Conservation (phyloP, 2,113 vertebrate species). For the Porphyrio hochstetteri region DNA sequence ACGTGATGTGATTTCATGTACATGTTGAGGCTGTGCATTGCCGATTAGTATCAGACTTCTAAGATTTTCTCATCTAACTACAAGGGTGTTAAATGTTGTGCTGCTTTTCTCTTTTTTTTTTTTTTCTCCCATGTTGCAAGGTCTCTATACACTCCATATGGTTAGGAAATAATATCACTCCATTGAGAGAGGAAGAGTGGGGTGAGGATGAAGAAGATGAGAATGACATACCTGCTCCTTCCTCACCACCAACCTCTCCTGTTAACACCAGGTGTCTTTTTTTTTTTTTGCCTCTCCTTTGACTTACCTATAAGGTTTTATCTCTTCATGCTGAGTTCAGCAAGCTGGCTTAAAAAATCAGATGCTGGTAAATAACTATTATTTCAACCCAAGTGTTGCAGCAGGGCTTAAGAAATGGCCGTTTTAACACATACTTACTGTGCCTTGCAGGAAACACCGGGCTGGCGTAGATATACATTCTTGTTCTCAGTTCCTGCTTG, state of each 20-base stretch:
- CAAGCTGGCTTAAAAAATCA: neutral
- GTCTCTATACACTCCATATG: conserved; percentile 98
- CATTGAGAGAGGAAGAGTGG: conserved; percentile 94
- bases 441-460: conserved; percentile 87
- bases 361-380: neutral
- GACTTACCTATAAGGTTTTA: neutral
- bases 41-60: neutral
- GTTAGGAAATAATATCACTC: conserved; percentile 96
- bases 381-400: neutral
- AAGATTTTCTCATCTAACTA: neutral
- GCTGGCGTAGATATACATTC: conserved; percentile 99
- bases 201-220: conserved; percentile 98
- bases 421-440: neutral
- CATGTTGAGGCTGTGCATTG: neutral
- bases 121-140: conserved; percentile 58
- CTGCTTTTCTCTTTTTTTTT: neutral
- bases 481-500: conserved; percentile 96
- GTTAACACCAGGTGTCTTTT: conserved; percentile 89
- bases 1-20: neutral
- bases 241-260: conserved; percentile 88
- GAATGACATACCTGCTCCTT: conserved; percentile 79
- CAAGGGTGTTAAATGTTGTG: neutral
- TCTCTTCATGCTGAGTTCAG: neutral
- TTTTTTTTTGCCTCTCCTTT: neutral
- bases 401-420: neutral